These are phyloP conservation scores for Drosophila bipectinata DNA, from an alignment of 1,140 invertebrate species.

Conservation along the genomic window DNA sequence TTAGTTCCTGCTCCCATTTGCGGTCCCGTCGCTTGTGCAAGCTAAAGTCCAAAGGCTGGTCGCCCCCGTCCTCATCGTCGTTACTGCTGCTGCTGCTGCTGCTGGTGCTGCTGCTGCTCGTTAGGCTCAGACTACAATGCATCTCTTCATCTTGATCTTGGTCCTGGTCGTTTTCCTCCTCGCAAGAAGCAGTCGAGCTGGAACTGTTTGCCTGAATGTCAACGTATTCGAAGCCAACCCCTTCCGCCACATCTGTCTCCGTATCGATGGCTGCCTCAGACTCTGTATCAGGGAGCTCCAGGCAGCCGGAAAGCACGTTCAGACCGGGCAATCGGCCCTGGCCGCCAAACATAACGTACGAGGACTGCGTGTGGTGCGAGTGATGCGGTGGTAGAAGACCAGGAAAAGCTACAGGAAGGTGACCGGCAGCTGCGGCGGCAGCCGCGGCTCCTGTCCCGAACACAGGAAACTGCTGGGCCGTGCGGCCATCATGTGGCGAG, in stretches of 20 bases:
- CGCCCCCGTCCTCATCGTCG: conserved; percentile 32
- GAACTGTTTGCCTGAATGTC: conserved; percentile 70
- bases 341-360: conserved; percentile 57
- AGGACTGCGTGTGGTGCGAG: conserved; percentile 36
- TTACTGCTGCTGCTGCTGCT: conserved; percentile 19
- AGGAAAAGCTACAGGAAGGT: conserved; percentile 84
- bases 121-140: conserved; percentile 62
- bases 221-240: conserved; percentile 70
- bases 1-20: conserved; percentile 4
- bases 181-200: conserved; percentile 67
- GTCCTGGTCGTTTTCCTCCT: conserved; percentile 53
- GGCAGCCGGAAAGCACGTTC: conserved; percentile 45
- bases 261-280: conserved; percentile 22
- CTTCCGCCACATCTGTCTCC: conserved; percentile 58
- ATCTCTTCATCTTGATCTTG: conserved; percentile 46
- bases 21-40: conserved; percentile 68
- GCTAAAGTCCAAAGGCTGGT: conserved; percentile 77
- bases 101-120: conserved; percentile 47
- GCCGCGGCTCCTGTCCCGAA: conserved; percentile 77
- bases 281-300: conserved; percentile 35
- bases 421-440: conserved; percentile 53
- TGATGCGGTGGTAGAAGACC: conserved; percentile 84
- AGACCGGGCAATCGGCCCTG: conserved; percentile 46
- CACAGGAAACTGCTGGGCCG: conserved; percentile 92
- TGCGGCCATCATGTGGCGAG: conserved; percentile 95